Percentiles rank a stretch among this genome's conserved stretches.
Conservation (phyloP, 2,113 vertebrate species). For the Protomyctophum bolini region DNA sequence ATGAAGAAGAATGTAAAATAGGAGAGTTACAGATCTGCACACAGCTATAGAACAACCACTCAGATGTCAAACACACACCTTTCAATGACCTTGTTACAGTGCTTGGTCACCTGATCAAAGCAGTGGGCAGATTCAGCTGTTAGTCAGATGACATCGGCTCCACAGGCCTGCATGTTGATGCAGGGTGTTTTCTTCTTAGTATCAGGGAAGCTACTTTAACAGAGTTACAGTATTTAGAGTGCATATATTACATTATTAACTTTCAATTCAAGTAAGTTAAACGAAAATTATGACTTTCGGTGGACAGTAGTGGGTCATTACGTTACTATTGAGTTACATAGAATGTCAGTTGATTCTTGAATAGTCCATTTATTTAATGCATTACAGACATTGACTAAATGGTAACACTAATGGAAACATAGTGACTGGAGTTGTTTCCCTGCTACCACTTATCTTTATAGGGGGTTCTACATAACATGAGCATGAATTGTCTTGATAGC, state of each 20-base stretch:
- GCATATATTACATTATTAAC: not conserved
- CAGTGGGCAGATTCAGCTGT: conserved; percentile 30
- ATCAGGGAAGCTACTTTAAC: not conserved
- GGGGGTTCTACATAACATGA: not conserved
- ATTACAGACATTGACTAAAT: not conserved
- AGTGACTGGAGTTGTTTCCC: not conserved
- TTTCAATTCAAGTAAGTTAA: not conserved
- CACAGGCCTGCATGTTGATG: conserved; percentile 11
- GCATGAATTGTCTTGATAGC: not conserved
- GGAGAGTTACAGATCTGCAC: no score
- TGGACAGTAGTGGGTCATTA: not conserved
- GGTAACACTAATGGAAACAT: not conserved
- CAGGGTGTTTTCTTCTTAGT: conserved; percentile 2
- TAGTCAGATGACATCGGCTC: conserved; percentile 35
- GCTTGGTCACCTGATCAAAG: conserved; percentile 44
- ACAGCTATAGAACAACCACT: no score
- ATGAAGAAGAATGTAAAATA: no score
- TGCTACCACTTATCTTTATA: not conserved
- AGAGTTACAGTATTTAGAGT: not conserved
- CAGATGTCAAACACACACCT: not conserved
- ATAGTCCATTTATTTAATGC: not conserved
- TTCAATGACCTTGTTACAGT: conserved; percentile 18
- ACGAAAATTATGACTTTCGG: no score
- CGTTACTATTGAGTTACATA: not conserved
- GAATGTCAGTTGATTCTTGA: not conserved